These are phyloP conservation scores for Drosophila paracracens DNA, from an alignment of 2,888 invertebrate genomes.

Conservation along the genomic window DNA sequence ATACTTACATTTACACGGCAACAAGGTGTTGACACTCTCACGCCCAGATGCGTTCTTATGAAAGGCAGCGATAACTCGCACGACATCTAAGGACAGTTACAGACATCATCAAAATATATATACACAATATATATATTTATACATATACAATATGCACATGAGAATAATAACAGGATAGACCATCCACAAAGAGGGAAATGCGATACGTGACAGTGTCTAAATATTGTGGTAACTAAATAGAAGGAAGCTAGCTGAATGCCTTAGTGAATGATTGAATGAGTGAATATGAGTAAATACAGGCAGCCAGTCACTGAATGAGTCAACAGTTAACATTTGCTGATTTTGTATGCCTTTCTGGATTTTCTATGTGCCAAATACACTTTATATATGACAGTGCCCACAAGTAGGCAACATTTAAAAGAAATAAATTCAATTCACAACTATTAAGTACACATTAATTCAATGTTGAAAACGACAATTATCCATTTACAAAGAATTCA, in stretches of 20 bases:
- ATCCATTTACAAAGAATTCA: neutral
- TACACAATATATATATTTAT: neutral
- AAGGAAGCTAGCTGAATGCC: constrained; percentile 3
- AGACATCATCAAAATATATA: constrained; percentile 24
- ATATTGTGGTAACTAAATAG: constrained; percentile 51
- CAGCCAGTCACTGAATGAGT: constrained; percentile 25
- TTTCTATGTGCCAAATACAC: constrained; percentile 3
- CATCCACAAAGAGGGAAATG: constrained; percentile 14
- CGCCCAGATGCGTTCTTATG: constrained; percentile 47
- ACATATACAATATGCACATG: neutral
- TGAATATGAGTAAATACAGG: constrained; percentile 25
- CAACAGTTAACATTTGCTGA: constrained; percentile 27
- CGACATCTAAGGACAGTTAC: constrained; percentile 47
- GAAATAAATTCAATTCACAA: constrained; percentile 2
- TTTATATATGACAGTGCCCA: constrained; percentile 12
- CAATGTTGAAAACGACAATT: neutral
- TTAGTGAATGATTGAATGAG: constrained; percentile 27
- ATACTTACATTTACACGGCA: constrained; percentile 11
- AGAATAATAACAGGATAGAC: constrained; percentile 9
- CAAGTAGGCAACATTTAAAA: constrained; percentile 44
- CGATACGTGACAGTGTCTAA: constrained; percentile 37
- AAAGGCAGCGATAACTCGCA: constrained; percentile 53
- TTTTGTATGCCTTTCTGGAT: constrained; percentile 6
- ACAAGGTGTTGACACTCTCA: constrained; percentile 60
- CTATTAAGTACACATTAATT: constrained; percentile 14